Evolutionary conservation across 1,140 invertebrate genomes (phyloP).

Genomic region (Stratiolaelaps scimitus): DNA sequence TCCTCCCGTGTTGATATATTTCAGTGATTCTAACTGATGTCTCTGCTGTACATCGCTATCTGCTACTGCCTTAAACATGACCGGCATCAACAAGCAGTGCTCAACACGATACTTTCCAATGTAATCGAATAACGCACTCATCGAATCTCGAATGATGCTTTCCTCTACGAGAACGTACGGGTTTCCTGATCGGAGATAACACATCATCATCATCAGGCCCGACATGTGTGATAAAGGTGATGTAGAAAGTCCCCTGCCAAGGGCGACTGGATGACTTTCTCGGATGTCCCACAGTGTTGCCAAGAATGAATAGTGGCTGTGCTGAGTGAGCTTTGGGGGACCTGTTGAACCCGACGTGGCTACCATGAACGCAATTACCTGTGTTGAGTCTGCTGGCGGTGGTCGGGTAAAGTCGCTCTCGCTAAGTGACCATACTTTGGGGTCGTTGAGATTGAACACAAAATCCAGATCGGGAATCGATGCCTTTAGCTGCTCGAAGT

Average conservation of each 20-base stretch:
- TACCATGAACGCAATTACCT: background rate
- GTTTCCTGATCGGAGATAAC: background rate
- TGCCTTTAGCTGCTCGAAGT: too few species aligned
- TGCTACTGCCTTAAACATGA: too few species aligned
- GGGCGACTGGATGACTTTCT: background rate
- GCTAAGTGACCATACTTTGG: too few species aligned
- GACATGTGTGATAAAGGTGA: background rate
- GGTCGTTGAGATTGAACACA: too few species aligned
- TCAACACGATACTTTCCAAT: background rate
- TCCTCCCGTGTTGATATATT: background rate
- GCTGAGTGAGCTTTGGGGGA: background rate
- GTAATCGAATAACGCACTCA: background rate
- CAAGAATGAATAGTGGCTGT: background rate
- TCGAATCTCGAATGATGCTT: background rate
- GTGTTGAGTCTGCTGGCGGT: background rate
- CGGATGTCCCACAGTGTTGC: background rate
- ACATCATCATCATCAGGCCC: background rate
- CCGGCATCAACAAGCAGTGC: background rate
- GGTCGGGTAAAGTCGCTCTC: background rate
- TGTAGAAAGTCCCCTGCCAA: background rate
- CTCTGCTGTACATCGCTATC: too few species aligned
- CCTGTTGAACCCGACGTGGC: slow-evolving; percentile 3
- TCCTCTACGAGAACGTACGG: background rate
- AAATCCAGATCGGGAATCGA: too few species aligned
- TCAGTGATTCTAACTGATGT: background rate